A percentile compares a stretch with the other conserved stretches of the same genome.
Conservation (phyloP, 2,113 vertebrate species). For the Diadophis punctatus region DNA sequence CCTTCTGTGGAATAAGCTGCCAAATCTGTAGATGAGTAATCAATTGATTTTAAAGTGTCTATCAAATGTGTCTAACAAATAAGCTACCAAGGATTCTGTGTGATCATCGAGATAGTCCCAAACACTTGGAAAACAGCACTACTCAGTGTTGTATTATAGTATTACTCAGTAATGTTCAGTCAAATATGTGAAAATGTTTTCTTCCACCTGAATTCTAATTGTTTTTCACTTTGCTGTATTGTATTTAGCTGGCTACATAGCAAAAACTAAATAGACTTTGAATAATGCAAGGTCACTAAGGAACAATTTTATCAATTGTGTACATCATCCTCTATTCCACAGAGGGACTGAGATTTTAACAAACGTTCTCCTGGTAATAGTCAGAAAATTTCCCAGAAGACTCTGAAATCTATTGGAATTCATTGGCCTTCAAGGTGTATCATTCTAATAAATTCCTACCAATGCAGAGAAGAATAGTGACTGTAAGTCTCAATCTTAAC, state of each 20-base stretch:
- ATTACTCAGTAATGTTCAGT: background rate
- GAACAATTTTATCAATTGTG: background rate
- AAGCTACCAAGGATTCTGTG: background rate
- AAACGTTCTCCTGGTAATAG: background rate
- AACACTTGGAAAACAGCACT: background rate
- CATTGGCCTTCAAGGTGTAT: background rate
- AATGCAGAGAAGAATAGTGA: background rate
- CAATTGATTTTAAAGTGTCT: background rate
- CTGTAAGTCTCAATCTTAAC: background rate
- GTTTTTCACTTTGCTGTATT: background rate
- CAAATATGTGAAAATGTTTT: background rate
- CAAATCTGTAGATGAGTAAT: background rate
- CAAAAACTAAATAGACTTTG: background rate
- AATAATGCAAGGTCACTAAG: background rate
- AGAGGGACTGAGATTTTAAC: background rate
- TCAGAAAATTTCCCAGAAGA: background rate
- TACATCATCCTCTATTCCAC: background rate
- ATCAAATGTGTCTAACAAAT: background rate
- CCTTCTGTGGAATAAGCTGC: background rate
- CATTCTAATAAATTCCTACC: background rate
- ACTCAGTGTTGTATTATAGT: background rate
- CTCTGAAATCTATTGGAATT: background rate
- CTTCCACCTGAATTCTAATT: background rate
- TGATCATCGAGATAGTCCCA: background rate
- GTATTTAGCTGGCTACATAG: background rate